Conservation (phyloP, 2,113 vertebrate species). For the Fulmarus glacialis region DNA sequence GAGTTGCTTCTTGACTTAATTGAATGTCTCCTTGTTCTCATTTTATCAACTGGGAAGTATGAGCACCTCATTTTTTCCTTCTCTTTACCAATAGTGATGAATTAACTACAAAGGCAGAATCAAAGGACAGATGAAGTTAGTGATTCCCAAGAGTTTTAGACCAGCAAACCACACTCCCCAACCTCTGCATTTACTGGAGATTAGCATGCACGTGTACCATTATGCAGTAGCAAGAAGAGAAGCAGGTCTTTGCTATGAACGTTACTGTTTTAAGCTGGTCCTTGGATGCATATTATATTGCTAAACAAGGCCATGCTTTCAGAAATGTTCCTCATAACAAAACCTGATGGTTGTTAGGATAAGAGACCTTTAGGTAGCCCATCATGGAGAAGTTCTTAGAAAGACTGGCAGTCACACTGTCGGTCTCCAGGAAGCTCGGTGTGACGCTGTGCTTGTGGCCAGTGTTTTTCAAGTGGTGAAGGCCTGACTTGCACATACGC, state of each 20-base stretch:
- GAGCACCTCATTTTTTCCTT: not conserved
- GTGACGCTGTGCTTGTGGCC: not conserved
- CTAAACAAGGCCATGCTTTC: not conserved
- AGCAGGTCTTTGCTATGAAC: not conserved
- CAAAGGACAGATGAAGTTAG: not conserved
- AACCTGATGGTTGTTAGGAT: not conserved
- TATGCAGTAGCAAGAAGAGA: not conserved
- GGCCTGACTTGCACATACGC: accelerated
- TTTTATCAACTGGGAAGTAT: not conserved
- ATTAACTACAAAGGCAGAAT: not conserved
- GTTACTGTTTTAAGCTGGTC: not conserved
- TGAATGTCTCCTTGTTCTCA: not conserved
- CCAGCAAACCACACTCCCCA: not conserved
- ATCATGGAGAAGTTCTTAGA: not conserved
- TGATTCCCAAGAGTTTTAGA: not conserved
- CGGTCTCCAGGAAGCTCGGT: accelerated
- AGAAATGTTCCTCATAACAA: not conserved
- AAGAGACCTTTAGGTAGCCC: not conserved
- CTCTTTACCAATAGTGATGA: not conserved
- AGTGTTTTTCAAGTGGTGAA: not conserved
- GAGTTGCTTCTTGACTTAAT: not conserved
- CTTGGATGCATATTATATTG: not conserved
- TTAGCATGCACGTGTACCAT: accelerated
- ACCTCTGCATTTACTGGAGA: not conserved
- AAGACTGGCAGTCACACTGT: not conserved